Conservation (phyloP, 2,797 vertebrate genomes). For the Neomorphus geoffroyi region DNA sequence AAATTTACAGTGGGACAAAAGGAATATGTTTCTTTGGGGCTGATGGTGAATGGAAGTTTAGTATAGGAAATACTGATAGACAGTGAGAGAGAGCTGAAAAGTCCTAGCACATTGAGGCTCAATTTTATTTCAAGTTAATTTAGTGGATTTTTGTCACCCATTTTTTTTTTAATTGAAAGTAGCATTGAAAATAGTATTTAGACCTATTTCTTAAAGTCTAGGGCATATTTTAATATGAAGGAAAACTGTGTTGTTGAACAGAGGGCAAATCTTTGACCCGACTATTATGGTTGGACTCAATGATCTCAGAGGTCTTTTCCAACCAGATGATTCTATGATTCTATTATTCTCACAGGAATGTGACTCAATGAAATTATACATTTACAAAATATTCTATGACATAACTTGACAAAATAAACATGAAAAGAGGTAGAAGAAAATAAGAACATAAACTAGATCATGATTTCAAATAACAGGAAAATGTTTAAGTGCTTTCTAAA, state of each 20-base stretch:
- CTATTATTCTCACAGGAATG: background rate
- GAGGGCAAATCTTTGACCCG: slow-evolving; percentile 2
- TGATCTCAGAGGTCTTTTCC: no score
- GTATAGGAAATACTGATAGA: background rate
- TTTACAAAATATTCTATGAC: background rate
- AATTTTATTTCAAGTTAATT: slow-evolving; percentile 61
- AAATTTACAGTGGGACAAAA: background rate
- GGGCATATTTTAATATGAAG: background rate
- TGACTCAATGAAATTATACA: background rate
- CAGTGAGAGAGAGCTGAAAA: background rate
- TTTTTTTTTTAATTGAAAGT: slow-evolving; percentile 22
- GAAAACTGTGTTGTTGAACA: slow-evolving; percentile 10
- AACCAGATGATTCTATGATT: no score
- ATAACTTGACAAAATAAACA: background rate
- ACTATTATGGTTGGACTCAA: no score
- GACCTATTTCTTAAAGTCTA: slow-evolving; percentile 15
- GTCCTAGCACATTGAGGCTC: background rate
- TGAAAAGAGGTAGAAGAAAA: background rate
- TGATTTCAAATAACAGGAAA: background rate
- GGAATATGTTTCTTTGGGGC: slow-evolving; percentile 5
- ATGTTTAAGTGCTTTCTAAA: background rate
- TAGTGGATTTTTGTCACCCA: slow-evolving; percentile 6
- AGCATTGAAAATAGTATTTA: slow-evolving; percentile 10
- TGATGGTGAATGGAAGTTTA: background rate
- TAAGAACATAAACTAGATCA: background rate